Conservation (phyloP, 2,797 vertebrate species). For the Smutsia gigantea region DNA sequence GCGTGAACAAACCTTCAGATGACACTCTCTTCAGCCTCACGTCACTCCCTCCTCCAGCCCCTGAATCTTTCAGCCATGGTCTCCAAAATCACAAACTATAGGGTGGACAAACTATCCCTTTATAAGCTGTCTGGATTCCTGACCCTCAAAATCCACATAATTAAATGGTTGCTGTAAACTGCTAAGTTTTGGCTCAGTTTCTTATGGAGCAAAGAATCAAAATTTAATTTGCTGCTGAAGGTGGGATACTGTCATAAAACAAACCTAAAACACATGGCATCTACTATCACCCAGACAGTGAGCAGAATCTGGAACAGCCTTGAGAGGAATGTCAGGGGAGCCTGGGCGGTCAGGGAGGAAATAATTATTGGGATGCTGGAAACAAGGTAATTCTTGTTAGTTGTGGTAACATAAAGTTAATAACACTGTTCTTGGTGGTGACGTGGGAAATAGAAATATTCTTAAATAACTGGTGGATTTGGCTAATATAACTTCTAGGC, state of each 20-base stretch:
- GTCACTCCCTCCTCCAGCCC: background rate
- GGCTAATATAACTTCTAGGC: background rate
- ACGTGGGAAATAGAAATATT: background rate
- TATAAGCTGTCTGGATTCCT: background rate
- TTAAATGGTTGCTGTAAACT: background rate
- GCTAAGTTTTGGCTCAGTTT: background rate
- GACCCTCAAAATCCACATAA: background rate
- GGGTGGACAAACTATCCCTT: background rate
- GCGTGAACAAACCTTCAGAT: background rate
- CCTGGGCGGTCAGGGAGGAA: background rate
- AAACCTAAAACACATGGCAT: background rate
- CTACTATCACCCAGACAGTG: background rate
- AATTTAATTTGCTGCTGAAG: background rate
- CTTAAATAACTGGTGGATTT: background rate
- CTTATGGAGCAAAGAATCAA: background rate
- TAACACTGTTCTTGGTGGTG: background rate
- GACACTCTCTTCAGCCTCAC: background rate
- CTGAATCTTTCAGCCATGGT: background rate
- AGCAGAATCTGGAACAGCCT: too few relatives aligned
- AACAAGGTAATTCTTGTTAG: background rate
- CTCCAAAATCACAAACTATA: background rate
- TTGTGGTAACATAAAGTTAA: background rate
- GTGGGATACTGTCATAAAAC: background rate
- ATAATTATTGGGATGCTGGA: background rate
- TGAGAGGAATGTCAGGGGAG: background rate